Percentiles rank a stretch among this genome's conserved stretches.
Evolutionary conservation across 2,113 vertebrate genomes (phyloP).

Genomic region (Podiceps cristatus): DNA sequence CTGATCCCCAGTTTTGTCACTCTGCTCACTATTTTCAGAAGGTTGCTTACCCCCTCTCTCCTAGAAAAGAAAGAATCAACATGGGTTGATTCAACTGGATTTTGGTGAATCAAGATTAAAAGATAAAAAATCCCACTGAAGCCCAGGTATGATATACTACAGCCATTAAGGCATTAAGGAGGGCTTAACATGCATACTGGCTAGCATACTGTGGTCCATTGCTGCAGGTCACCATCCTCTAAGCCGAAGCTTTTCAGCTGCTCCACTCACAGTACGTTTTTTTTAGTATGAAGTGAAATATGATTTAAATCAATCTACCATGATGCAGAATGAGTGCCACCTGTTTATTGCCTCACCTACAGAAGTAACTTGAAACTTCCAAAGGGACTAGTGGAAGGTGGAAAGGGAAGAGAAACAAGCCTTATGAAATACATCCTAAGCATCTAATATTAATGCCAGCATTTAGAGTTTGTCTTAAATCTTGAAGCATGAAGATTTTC

Average conservation of each 20-base stretch:
- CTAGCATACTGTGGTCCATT: no score
- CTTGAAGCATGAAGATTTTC: not conserved
- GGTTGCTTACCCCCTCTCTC: not conserved
- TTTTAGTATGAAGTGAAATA: not conserved
- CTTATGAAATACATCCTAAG: not conserved
- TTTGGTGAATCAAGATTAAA: not conserved
- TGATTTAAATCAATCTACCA: not conserved
- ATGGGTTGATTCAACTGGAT: not conserved
- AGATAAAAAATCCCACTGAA: not conserved
- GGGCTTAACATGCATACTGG: not conserved
- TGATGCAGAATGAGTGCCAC: not conserved
- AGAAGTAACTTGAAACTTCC: not conserved
- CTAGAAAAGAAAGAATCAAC: not conserved
- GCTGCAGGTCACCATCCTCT: not conserved
- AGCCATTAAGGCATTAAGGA: not conserved
- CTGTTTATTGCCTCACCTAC: not conserved
- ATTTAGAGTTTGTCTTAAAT: not conserved
- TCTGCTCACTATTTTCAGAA: not conserved
- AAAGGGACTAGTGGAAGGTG: not conserved
- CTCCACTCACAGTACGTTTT: not conserved
- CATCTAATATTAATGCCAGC: not conserved
- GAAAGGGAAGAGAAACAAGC: not conserved
- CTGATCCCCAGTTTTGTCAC: not conserved
- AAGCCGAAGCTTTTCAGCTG: not conserved
- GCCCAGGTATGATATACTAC: not conserved